Percentiles rank a stretch among this genome's conserved stretches.
Evolutionary conservation across 2,797 vertebrate species (phyloP).

Genomic region (Sebastes oblongus): DNA sequence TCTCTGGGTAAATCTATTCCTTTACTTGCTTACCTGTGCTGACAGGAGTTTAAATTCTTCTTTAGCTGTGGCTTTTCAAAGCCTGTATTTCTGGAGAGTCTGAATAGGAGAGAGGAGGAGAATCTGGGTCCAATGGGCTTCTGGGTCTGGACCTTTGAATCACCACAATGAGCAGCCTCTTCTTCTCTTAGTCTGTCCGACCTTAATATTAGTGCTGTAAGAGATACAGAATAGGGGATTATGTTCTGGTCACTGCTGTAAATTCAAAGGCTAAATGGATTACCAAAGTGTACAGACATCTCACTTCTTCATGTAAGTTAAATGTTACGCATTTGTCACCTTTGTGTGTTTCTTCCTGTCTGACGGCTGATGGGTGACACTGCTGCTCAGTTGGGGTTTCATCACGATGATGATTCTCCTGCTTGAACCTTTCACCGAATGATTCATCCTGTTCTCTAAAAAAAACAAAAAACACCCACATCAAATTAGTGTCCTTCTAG

Average conservation of each 20-base stretch:
- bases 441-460: constrained; percentile 36
- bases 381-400: neutral
- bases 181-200: neutral
- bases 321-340: constrained; percentile 24
- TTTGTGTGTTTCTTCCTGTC: constrained; percentile 24
- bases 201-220: constrained; percentile 30
- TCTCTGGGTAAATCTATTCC: neutral
- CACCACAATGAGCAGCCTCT: neutral
- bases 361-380: neutral
- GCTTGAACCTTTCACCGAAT: neutral
- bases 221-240: neutral
- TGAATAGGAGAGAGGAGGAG: constrained; percentile 37
- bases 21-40: constrained; percentile 24
- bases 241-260: neutral
- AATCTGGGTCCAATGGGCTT: constrained; percentile 19
- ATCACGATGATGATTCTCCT: neutral
- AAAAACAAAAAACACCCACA: neutral
- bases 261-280: neutral
- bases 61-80: neutral
- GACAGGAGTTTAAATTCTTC: neutral
- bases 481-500: too few species aligned
- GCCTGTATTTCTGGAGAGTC: constrained; percentile 1
- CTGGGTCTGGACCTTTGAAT: constrained; percentile 7
- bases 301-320: neutral
- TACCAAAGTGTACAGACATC: neutral